Base-by-base conservation (phyloP, 1,140 invertebrate species). In the Hyles vespertilio region DNA sequence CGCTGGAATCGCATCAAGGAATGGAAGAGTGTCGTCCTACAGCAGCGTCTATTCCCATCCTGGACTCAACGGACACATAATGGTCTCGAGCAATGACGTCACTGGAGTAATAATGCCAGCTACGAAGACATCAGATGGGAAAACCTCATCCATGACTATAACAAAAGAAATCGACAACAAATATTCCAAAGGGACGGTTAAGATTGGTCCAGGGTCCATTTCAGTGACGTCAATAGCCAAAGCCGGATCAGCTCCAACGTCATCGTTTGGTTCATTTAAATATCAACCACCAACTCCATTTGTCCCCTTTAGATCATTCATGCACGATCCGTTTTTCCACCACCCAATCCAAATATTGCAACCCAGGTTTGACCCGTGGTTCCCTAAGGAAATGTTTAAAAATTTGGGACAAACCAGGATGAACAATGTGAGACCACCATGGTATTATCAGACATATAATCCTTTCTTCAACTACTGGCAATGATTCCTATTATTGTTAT, bases 401-500 rank as follows among this genome's bases (percentile, higher is more conserved):
- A 67, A 34, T 34, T 11, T 45, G n/a, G 44, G 10, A 2, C 54
- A 32, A 34, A 33, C 44, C 7, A 47, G 32, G 32, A 32, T 49
- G n/a, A 44, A 56, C 22, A 64, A 43, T 54, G 12, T 68, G 11
- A 58, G 44, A 50, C 66, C 70, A 10, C 6, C 36, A 5, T 77
- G 70, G 70, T 47, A 70, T 22, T 74, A 74, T 47, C 74, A 68
- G 2, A 60, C 46, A 47, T 78, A 73, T 44, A 67, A 77, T 56
- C 76, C 74, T 4, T 77, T 73, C 61, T 51, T 77, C 9, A 77
- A 77, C 54, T 53, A 70, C 40, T 80, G 77, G 74, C 58, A 61
- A 54, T 75, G 11, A 56, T 32, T 34, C 5, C 5, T 48, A 54
- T 54, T 54, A 54, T 44, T 54, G 6, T 51, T 51, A 34, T 34